A percentile compares a stretch with the other conserved stretches of the same genome.
Conservation (phyloP, 2,888 invertebrate species). For the Stegana nigrithorax region DNA sequence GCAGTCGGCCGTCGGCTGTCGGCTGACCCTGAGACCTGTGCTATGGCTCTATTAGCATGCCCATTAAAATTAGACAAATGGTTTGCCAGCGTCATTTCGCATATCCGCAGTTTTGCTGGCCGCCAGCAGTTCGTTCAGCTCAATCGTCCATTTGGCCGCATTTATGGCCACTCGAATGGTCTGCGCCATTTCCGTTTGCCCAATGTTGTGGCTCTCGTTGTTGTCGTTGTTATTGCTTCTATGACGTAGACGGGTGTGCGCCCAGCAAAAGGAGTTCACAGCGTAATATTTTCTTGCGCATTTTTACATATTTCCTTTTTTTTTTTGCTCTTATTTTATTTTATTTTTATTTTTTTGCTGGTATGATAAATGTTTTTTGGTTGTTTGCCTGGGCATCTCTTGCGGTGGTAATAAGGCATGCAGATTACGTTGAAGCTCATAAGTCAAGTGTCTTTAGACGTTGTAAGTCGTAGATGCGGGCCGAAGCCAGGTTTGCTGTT, state of each 20-base stretch:
- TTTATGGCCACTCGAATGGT: conserved; percentile 44
- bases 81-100: conserved; percentile 53
- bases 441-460: not conserved
- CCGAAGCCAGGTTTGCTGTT: no score
- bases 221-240: not conserved
- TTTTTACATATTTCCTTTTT: not conserved
- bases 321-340: not conserved
- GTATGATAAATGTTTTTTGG: conserved; percentile 55
- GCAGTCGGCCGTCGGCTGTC: conserved; percentile 11
- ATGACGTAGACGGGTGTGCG: no score
- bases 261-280: no score
- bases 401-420: conserved; percentile 12
- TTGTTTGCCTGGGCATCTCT: conserved; percentile 6
- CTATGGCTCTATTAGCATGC: conserved; percentile 61
- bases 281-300: no score
- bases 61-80: conserved; percentile 62
- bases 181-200: not conserved
- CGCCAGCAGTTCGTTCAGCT: not conserved
- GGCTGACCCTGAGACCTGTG: conserved; percentile 25
- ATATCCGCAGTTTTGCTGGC: conserved; percentile 42
- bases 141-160: conserved; percentile 30
- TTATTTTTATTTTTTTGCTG: conserved; percentile 25
- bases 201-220: not conserved
- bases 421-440: conserved; percentile 10
- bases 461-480: no score